Base-by-base conservation (phyloP, 2,797 vertebrate genomes). In the Malacoctenus gilli region DNA sequence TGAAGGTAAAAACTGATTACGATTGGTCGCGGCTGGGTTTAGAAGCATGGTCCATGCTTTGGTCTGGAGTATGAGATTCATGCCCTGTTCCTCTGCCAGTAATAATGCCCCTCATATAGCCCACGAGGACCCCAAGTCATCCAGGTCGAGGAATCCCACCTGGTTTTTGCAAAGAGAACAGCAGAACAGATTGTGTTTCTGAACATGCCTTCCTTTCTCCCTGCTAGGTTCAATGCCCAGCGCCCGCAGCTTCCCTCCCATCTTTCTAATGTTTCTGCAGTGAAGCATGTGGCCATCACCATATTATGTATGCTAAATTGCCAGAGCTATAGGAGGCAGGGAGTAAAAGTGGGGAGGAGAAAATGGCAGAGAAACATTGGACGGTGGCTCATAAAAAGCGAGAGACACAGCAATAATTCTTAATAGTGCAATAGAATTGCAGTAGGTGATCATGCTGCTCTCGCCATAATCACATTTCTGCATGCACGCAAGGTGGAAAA, bases 241-340 rank as follows among this genome's bases (percentile, higher is more conserved):
- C 65, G 72, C 38, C 75, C 19, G 68, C 68, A 41, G 59, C 37
- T 7, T 59, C 79, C 70, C 62, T 82, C 82, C 49, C 61, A 76
- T 75, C 61, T 65, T 63, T 79, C 59, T 60, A 66, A 70, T 50
- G 57, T 54, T 71, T 63, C 62, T 76, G 56, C 59, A 74, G 42
- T 75, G 67, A 80, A 79, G 66, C 75, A 74, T 77, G 79, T 36
- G 53, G 52, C 67, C 70, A 80, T 79, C 70, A 59, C 47, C 55
- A 72, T 80, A 78, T 83, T 56, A 83, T 72, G 72, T 62, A 68
- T 58, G 63, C 52, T 63, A 68, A 85, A 84, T 75, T 84, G 70
- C 72, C 37, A 64, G 44, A 76, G 70, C 60, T 81, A 73, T 72
- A 77, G 74, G 75, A 78, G 72, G 70, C 25, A 65, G 23, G 56